Evolutionary conservation across 2,113 vertebrate species (phyloP), one percentile per base, ranked within the genome.

Genomic region (Craseonycteris thonglongyai): DNA sequence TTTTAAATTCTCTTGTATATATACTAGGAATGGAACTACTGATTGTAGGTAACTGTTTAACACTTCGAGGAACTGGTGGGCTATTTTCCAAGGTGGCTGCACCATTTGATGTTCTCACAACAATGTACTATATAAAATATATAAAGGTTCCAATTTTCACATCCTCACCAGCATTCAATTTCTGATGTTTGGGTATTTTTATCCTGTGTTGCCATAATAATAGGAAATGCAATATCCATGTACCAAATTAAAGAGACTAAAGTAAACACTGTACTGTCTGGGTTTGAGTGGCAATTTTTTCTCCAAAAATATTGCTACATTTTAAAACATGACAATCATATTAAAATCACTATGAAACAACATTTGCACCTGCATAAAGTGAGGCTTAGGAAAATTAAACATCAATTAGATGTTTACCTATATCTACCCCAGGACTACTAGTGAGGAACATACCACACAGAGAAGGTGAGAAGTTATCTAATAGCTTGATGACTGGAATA

Each of bases 231-330:
- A 63, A 11, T 85, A 45, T 72, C 47, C 38, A 40, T 56, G 24
- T 93, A 38, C 63, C 85, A 93, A 88, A n/a, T 82, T 49, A 92
- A 80, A 90, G 56, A 83, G n/a, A 56, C 88, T 40, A 28, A 80
- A 80, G 35, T 88, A 47, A 66, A 88, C 61, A 38, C 4, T 85
- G 24, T 79, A 59, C 68, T 16, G 91, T 58, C 65, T 65, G n/a
- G n/a, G 40, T 58, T 87, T 66, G 54, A 82, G 51, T 74, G 24
- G 21, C 66, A 91, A 7, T 26, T 74, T 56, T 91, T 90, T 78
- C 9, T 72, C 82, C 66, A 80, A 83, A 14, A 49, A 69, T 76
- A 49, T 69, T 83, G 16, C 51, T 83, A 30, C 33, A 87, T 66
- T 81, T 72, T 71, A 47, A 76, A 89, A 72, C 54, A 58, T 76